Evolutionary conservation across 2,888 invertebrate species (phyloP).

Genomic region (Acleris emargana): DNA sequence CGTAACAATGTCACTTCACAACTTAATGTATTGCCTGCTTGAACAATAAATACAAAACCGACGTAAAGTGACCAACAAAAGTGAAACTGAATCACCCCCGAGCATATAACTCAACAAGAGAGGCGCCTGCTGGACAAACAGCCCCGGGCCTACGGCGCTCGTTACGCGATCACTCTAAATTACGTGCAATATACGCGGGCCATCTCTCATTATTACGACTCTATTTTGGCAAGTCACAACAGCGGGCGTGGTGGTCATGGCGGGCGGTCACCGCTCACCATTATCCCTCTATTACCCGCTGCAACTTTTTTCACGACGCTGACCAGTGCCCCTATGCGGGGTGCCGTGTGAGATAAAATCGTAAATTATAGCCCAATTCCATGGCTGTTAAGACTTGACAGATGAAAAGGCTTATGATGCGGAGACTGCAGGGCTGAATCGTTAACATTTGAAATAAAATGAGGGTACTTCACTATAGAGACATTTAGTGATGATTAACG

Average conservation of each 20-base stretch:
- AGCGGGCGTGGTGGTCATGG: constrained; percentile 65
- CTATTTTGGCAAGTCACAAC: constrained; percentile 82
- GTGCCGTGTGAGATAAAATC: constrained; percentile 78
- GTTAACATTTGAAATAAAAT: constrained; percentile 77
- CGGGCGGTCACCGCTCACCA: constrained; percentile 66
- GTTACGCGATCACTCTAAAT: constrained; percentile 74
- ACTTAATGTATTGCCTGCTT: constrained; percentile 59
- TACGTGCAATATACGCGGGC: constrained; percentile 74
- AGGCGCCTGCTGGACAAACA: constrained; percentile 66
- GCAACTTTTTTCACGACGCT: constrained; percentile 69
- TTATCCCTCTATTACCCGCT: constrained; percentile 66
- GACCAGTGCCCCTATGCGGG: constrained; percentile 80
- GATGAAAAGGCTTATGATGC: constrained; percentile 80
- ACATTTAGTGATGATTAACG: constrained; percentile 71
- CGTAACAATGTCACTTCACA: constrained; percentile 42
- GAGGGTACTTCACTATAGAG: constrained; percentile 67
- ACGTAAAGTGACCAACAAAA: constrained; percentile 75
- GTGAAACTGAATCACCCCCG: constrained; percentile 72
- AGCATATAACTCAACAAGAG: constrained; percentile 54
- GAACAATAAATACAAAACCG: constrained; percentile 64
- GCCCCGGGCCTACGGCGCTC: constrained; percentile 54
- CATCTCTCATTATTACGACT: constrained; percentile 80
- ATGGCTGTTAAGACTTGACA: constrained; percentile 80
- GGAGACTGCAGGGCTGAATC: constrained; percentile 68
- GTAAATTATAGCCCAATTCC: constrained; percentile 84